Percentiles rank a stretch among this genome's conserved stretches.
Evolutionary conservation across 2,888 invertebrate species (phyloP).

Genomic region (Zele albiditarsus): DNA sequence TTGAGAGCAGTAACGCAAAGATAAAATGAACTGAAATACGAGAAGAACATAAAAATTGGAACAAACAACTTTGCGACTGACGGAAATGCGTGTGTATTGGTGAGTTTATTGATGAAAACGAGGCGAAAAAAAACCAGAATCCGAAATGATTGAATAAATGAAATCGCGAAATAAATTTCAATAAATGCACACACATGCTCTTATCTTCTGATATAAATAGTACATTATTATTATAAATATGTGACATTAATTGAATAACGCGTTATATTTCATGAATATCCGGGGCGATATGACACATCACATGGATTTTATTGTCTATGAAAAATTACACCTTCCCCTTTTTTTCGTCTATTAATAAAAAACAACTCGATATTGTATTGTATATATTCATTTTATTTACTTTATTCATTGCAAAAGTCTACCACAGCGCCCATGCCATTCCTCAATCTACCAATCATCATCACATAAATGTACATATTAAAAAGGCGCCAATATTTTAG

Average conservation of each 20-base stretch:
- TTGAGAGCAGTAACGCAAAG: not conserved
- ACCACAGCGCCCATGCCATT: not conserved
- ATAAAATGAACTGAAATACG: not conserved
- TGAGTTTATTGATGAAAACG: not conserved
- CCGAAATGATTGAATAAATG: not conserved
- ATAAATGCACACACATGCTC: not conserved
- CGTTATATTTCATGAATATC: constrained; percentile 65
- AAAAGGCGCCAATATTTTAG: not conserved
- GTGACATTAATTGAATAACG: constrained; percentile 67
- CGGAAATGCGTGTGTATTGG: not conserved
- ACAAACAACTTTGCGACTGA: not conserved
- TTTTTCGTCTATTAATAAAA: constrained; percentile 49
- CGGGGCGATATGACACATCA: constrained; percentile 11
- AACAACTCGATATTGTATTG: constrained; percentile 56
- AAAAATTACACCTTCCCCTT: constrained; percentile 30
- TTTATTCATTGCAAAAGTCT: constrained; percentile 15
- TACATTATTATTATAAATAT: constrained; percentile 58
- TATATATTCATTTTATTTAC: constrained; percentile 40
- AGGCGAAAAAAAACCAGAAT: not conserved
- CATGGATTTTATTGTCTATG: constrained; percentile 28
- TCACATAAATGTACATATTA: not conserved
- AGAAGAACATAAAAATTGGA: not conserved
- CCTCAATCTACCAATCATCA: not conserved
- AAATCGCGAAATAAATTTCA: not conserved
- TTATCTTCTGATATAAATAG: constrained; percentile 57